Percentiles rank a stretch among this genome's conserved stretches.
These are phyloP conservation scores for Incurvaria masculella DNA, from an alignment of 2,888 invertebrate species.

Conservation along the genomic window DNA sequence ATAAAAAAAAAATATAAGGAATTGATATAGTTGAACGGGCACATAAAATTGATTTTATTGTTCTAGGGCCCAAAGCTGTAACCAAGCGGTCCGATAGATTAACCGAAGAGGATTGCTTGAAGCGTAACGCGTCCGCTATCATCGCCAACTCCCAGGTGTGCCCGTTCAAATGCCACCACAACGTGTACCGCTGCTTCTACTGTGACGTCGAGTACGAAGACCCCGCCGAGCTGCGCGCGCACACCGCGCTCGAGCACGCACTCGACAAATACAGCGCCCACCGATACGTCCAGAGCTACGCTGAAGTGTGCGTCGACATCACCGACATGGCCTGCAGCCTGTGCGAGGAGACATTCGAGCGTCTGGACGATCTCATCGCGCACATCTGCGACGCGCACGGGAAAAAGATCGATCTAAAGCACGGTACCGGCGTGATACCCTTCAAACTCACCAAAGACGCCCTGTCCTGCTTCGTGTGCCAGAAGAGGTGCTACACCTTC, in stretches of 20 bases:
- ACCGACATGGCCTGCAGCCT: conserved; percentile 31
- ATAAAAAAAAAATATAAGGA: neutral
- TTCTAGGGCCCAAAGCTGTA: neutral
- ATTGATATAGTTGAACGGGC: too few relatives aligned
- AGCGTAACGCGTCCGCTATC: conserved; percentile 27
- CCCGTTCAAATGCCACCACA: conserved; percentile 30
- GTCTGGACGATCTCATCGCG: conserved; percentile 29
- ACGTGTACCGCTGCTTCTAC: conserved; percentile 40
- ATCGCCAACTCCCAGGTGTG: conserved; percentile 33
- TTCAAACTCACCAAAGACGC: conserved; percentile 28
- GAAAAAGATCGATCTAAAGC: conserved; percentile 28
- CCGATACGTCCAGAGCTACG: conserved; percentile 29
- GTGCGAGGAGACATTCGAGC: conserved; percentile 23
- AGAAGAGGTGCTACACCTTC: conserved; percentile 33
- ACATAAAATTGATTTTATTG: neutral
- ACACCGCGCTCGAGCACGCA: conserved; percentile 24
- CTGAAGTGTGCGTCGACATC: conserved; percentile 38
- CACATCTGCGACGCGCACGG: conserved; percentile 31
- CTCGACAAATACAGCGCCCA: conserved; percentile 22
- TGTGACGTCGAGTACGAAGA: conserved; percentile 31
- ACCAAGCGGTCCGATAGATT: neutral
- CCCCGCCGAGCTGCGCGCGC: conserved; percentile 25
- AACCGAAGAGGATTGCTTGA: conserved; percentile 32
- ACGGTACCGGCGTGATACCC: conserved; percentile 34
- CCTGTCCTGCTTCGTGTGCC: conserved; percentile 35